Conservation (phyloP, 2,113 vertebrate genomes). For the Antechinus stuartii region DNA sequence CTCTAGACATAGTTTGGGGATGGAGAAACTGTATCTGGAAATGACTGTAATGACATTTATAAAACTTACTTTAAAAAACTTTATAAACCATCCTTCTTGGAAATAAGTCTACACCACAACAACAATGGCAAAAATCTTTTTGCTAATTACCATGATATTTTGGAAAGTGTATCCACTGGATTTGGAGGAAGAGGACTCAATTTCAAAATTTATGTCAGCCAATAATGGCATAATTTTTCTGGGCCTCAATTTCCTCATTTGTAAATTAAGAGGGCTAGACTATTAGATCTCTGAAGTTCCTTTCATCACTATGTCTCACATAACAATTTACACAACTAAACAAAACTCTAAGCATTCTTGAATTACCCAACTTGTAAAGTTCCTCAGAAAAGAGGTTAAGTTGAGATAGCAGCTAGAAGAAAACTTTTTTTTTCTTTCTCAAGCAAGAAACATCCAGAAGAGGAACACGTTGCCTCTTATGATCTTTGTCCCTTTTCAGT, state of each 20-base stretch:
- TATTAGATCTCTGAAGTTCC: background rate
- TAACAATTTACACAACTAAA: background rate
- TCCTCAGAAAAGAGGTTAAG: background rate
- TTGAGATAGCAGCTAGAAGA: background rate
- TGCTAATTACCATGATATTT: background rate
- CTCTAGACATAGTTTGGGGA: background rate
- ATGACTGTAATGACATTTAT: background rate
- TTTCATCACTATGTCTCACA: background rate
- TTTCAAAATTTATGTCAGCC: background rate
- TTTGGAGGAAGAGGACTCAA: background rate
- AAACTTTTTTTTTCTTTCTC: constrained; percentile 13
- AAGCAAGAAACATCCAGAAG: background rate
- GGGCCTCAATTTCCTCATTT: background rate
- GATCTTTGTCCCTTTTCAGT: background rate
- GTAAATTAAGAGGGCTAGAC: background rate
- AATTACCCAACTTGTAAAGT: background rate
- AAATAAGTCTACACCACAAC: background rate
- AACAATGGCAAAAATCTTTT: background rate
- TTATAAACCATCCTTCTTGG: background rate
- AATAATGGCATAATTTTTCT: background rate
- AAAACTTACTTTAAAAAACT: background rate
- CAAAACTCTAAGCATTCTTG: background rate
- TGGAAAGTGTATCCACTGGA: background rate
- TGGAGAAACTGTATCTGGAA: background rate
- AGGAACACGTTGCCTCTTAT: background rate